Evolutionary conservation across 2,113 vertebrate species (phyloP).

Genomic region (Rousettus leschenaultii): DNA sequence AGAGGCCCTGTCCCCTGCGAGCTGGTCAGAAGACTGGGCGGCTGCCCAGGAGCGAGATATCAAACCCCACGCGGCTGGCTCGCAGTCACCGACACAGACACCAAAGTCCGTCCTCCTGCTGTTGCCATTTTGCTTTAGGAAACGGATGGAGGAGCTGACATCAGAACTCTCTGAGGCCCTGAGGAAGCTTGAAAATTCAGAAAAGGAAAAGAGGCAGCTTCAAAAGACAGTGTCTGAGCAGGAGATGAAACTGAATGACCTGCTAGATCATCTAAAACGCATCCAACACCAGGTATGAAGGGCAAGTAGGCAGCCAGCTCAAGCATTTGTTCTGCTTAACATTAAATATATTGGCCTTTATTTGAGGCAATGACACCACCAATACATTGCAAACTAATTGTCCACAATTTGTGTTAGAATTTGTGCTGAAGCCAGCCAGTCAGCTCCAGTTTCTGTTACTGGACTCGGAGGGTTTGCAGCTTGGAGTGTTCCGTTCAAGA

Average conservation of each 20-base stretch:
- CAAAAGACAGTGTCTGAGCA: slow-evolving; percentile 62
- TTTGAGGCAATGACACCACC: not conserved
- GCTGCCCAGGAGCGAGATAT: not conserved
- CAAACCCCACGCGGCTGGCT: not conserved
- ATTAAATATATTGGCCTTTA: not conserved
- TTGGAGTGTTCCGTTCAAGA: too few species aligned
- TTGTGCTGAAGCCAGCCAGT: not conserved
- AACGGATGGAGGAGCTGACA: slow-evolving; percentile 57
- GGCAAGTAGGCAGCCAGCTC: not conserved
- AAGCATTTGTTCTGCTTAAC: not conserved
- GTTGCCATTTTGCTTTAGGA: slow-evolving; percentile 63
- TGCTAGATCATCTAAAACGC: slow-evolving; percentile 52
- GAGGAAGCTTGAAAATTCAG: slow-evolving; percentile 65
- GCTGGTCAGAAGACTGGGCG: not conserved
- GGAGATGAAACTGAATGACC: slow-evolving; percentile 65
- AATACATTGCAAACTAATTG: not conserved
- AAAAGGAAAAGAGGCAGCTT: slow-evolving; percentile 68
- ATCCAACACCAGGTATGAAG: slow-evolving; percentile 78
- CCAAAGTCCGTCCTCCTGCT: not conserved
- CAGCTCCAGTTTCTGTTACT: not conserved
- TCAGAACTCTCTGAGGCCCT: slow-evolving; percentile 68
- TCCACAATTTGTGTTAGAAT: not conserved
- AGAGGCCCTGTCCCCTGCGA: not conserved
- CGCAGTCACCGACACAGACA: not conserved
- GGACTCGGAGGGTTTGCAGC: too few species aligned